Conservation (phyloP, 2,113 vertebrate genomes). For the Tetraodon nigroviridis region DNA sequence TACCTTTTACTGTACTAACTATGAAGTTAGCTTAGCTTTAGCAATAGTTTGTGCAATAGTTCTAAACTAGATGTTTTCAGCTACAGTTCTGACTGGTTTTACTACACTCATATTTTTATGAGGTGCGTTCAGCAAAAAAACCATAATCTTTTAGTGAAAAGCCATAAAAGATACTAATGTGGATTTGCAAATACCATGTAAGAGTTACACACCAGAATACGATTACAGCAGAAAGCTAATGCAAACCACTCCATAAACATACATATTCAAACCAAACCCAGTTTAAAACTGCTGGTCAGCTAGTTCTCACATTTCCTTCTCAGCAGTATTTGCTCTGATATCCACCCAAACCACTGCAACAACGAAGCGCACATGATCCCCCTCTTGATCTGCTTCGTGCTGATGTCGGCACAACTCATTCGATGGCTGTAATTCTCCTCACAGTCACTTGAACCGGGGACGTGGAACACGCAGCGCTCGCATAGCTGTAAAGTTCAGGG, state of each 20-base stretch:
- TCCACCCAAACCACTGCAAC: constrained; percentile 3
- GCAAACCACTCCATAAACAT: not conserved
- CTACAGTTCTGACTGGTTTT: constrained; percentile 8
- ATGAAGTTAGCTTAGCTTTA: not conserved
- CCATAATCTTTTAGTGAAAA: not conserved
- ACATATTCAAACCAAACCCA: not conserved
- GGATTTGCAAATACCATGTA: not conserved
- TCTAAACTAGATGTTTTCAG: not conserved
- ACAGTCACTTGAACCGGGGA: too few species aligned
- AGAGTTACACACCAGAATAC: too few species aligned
- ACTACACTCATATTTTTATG: not conserved
- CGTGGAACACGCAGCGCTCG: too few species aligned
- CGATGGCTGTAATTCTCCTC: too few species aligned
- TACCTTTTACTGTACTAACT: not conserved
- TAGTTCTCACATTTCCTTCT: not conserved
- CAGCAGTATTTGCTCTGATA: constrained; percentile 9
- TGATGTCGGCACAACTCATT: constrained; percentile 18
- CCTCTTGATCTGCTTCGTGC: constrained; percentile 6
- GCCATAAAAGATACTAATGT: not conserved
- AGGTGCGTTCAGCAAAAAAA: too few species aligned
- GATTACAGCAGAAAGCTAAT: not conserved
- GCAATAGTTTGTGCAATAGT: constrained; percentile 1
- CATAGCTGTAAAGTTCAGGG: too few species aligned
- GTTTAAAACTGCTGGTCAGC: too few species aligned
- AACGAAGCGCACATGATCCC: constrained; percentile 7